These are phyloP conservation scores for Brachionus manjavacas DNA, from an alignment of 1,140 invertebrate species.

Conservation along the genomic window DNA sequence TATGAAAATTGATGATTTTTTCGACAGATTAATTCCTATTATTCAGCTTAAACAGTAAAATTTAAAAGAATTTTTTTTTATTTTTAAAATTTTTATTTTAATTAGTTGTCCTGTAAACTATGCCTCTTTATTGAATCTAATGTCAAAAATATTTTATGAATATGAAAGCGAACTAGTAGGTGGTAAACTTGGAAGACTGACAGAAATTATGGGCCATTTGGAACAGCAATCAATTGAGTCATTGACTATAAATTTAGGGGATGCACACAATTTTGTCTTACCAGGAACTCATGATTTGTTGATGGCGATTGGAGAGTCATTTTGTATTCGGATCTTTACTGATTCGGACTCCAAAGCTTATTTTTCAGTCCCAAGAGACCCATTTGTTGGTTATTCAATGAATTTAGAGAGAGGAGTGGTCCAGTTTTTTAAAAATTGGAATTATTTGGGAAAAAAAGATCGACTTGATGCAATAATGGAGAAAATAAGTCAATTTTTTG, in stretches of 20 bases:
- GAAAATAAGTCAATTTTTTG: neutral
- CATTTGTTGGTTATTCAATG: neutral
- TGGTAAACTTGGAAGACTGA: neutral
- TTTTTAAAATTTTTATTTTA: neutral
- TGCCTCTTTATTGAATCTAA: neutral
- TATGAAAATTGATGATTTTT: neutral
- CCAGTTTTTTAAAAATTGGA: neutral
- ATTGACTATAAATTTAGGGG: neutral
- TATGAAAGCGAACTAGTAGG: neutral
- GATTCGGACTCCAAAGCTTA: neutral
- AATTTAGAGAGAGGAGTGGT: constrained; percentile 4
- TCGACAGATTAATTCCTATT: neutral
- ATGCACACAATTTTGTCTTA: neutral
- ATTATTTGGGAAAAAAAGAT: neutral
- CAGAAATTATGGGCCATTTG: neutral
- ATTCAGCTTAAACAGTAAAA: neutral
- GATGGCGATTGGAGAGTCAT: neutral
- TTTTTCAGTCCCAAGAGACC: neutral
- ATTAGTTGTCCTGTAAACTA: neutral
- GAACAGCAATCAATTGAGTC: neutral
- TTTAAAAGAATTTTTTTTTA: neutral
- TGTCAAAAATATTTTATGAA: neutral
- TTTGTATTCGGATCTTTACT: neutral
- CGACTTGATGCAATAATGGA: neutral
- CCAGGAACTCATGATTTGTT: constrained; percentile 14